phyloP scores from a whole-genome alignment of 2,888 invertebrate species.

The Lasioglossum oenotherae region DNA sequence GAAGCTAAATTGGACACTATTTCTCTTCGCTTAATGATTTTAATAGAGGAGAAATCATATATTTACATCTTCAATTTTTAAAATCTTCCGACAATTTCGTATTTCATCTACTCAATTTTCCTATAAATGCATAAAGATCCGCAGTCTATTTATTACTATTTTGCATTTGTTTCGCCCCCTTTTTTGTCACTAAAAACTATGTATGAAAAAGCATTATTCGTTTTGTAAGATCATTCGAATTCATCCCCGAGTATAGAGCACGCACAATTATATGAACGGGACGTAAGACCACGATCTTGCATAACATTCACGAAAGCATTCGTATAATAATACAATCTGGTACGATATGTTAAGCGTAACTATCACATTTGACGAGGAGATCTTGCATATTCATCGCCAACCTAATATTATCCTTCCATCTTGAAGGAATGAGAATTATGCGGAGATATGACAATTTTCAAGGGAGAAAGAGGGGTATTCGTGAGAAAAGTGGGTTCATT shows the following conservation, averaged over 20 bases:
- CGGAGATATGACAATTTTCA: conserved; percentile 9
- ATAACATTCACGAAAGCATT: background rate
- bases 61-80: no score
- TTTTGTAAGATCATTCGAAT: background rate
- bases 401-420: conserved; percentile 44
- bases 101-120: no score
- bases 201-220: background rate
- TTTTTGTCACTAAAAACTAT: background rate
- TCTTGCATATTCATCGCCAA: background rate
- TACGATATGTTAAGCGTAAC: conserved; percentile 24
- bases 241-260: background rate
- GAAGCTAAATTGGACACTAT: no score
- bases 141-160: background rate
- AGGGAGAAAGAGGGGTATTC: conserved; percentile 28
- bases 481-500: conserved; percentile 43
- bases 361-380: background rate
- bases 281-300: background rate
- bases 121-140: no score
- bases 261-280: background rate
- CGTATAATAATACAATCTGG: background rate
- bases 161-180: background rate
- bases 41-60: no score
- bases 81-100: no score
- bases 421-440: conserved; percentile 26
- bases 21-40: no score